These are phyloP conservation scores for Tetramorium alpestre DNA, from an alignment of 1,140 invertebrate genomes.

Conservation along the genomic window DNA sequence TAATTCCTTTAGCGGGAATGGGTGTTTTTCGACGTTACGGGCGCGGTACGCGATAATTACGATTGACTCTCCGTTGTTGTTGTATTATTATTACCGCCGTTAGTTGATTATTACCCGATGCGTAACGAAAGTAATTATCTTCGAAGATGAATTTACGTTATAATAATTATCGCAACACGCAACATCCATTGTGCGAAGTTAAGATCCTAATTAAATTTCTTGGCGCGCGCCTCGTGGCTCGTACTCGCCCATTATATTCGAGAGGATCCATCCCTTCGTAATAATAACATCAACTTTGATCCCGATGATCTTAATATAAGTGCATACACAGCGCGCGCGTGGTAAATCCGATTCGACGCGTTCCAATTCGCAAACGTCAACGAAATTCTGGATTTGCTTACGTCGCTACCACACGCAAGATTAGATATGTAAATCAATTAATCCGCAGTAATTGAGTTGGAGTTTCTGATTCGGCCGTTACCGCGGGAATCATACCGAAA, in stretches of 20 bases:
- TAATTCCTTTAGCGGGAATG: background rate
- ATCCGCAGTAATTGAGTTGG: constrained; percentile 59
- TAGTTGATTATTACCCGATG: constrained; percentile 39
- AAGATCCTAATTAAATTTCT: constrained; percentile 49
- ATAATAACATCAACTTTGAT: constrained; percentile 41
- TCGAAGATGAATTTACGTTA: constrained; percentile 41
- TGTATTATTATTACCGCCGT: constrained; percentile 23
- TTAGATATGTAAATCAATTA: constrained; percentile 61
- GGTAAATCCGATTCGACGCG: constrained; percentile 23
- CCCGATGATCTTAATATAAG: constrained; percentile 32
- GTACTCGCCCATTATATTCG: constrained; percentile 5
- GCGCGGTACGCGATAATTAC: constrained; percentile 23
- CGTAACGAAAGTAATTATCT: constrained; percentile 52
- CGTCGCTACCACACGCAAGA: constrained; percentile 40
- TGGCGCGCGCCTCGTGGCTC: background rate
- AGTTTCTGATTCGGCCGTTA: constrained; percentile 40
- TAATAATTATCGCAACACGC: constrained; percentile 41
- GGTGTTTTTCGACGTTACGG: constrained; percentile 2
- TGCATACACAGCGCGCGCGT: background rate
- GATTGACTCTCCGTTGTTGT: background rate
- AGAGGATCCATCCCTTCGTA: background rate
- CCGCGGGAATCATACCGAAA: constrained; percentile 34
- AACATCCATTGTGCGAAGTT: constrained; percentile 32
- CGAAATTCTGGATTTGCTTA: constrained; percentile 54
- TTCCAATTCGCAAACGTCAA: constrained; percentile 38